A percentile compares a stretch with the other conserved stretches of the same genome.
These are phyloP conservation scores for Aptenodytes patagonicus DNA, from an alignment of 2,113 vertebrate species.

Conservation along the genomic window DNA sequence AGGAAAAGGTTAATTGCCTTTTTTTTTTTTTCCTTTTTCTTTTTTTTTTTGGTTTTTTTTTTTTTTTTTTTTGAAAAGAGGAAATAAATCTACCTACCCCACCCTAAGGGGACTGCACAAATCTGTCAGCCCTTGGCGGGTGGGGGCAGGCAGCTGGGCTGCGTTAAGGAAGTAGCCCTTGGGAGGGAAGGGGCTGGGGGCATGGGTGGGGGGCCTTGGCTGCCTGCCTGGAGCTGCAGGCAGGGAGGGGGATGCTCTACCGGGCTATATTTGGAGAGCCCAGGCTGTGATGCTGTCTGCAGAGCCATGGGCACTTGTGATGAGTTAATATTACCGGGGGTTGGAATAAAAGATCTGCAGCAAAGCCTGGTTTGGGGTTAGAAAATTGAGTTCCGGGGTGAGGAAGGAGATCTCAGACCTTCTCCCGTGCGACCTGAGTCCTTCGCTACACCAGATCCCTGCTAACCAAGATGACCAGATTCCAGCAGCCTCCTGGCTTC, in stretches of 20 bases:
- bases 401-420: neutral
- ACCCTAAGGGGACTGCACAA: slow-evolving; percentile 30
- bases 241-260: neutral
- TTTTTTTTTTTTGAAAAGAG: neutral
- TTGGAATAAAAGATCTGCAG: neutral
- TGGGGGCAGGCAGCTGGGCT: slow-evolving; percentile 19
- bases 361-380: neutral
- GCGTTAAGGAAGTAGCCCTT: slow-evolving; percentile 31
- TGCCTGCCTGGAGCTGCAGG: neutral
- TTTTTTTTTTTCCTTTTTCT: neutral
- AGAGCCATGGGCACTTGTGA: neutral
- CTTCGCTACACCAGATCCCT: neutral
- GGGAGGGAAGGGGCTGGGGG: neutral
- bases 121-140: slow-evolving; percentile 41
- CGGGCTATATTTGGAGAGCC: neutral
- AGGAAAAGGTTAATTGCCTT: neutral
- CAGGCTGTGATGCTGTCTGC: neutral
- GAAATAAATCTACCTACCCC: slow-evolving; percentile 37
- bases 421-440: neutral
- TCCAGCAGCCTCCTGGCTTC: neutral
- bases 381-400: neutral
- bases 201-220: neutral
- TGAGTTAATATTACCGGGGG: neutral
- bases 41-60: too few species aligned
- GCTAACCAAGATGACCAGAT: neutral